Evolutionary conservation across 2,797 vertebrate species (phyloP), one percentile per base, ranked within the genome.

Genomic region (Natrix natrix): DNA sequence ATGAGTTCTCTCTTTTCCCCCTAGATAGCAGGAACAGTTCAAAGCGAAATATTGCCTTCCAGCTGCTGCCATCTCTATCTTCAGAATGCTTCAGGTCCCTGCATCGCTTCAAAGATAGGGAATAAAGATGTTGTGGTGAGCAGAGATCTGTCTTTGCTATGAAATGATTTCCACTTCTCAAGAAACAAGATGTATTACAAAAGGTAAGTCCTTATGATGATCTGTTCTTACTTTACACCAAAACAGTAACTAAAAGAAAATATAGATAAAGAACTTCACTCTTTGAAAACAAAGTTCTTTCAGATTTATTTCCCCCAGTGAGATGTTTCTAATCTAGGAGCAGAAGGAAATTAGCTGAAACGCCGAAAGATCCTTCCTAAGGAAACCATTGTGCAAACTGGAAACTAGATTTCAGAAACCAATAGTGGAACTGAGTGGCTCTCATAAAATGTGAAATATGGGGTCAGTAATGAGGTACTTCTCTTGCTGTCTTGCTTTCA

Each of bases 361-460:
- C 11, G 28, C 56, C 48, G 1, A 48, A 56, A 48, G 88, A 91
- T 88, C 5, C 63, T 63, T 92, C 52, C 74, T 91, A 63, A 32
- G 54, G 63, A 93, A 92, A 83, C 92, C 43, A 91, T 56, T 92
- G 88, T 63, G 83, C 66, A 28, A 48, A 32, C 13, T 54, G 87
- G 90, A 91, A 94, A 55, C 61, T 83, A 94, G 92, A 60, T 88
- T 89, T 52, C 87, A 94, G 93, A 78, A 94, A 92, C 14, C 90
- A 17, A 92, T 0, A 1, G 0, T 24, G 69, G 92, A 0, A 0
- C 61, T 91, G 89, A 93, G 87, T 26, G n/a, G 0, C 7, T 20
- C 69, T 93, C 83, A 92, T 90, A 91, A 93, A 94, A 95, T 89
- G 94, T 11, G 87, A 91, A 87, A 78, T 86, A 37, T 95, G 89